Conservation (phyloP, 2,113 vertebrate species). For the Sorex fumeus region DNA sequence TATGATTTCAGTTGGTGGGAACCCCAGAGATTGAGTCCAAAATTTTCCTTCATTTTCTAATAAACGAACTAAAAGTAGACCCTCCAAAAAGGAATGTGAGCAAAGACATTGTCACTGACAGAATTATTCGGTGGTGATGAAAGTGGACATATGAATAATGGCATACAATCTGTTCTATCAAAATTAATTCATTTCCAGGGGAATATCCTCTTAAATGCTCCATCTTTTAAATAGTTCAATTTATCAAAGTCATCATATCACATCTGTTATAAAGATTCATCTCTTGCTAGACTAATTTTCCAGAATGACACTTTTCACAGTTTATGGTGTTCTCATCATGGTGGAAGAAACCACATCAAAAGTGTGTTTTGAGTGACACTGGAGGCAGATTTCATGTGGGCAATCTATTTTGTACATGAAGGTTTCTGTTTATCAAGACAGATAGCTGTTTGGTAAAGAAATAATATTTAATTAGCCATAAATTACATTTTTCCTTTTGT, state of each 20-base stretch:
- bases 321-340: conserved; percentile 84
- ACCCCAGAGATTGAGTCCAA: not conserved
- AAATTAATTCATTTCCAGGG: conserved; percentile 66
- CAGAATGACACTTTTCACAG: conserved; percentile 86
- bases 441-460: conserved; percentile 65
- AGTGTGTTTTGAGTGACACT: conserved; percentile 63
- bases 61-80: not conserved
- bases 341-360: conserved; percentile 79
- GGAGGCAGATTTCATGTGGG: conserved; percentile 76
- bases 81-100: not conserved
- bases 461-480: conserved; percentile 49
- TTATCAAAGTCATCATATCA: conserved; percentile 80
- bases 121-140: not conserved
- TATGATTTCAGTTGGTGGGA: not conserved
- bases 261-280: conserved; percentile 85
- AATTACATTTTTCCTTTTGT: conserved; percentile 24
- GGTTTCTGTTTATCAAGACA: conserved; percentile 71
- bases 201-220: conserved; percentile 69
- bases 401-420: conserved; percentile 64
- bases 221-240: conserved; percentile 62
- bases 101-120: not conserved
- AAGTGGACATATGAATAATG: conserved; percentile 13
- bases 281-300: conserved; percentile 81
- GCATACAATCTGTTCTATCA: not conserved
- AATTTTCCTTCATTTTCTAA: not conserved